A percentile compares a stretch with the other conserved stretches of the same genome.
Evolutionary conservation across 2,797 vertebrate species (phyloP).

Genomic region (Eidolon dupreanum): DNA sequence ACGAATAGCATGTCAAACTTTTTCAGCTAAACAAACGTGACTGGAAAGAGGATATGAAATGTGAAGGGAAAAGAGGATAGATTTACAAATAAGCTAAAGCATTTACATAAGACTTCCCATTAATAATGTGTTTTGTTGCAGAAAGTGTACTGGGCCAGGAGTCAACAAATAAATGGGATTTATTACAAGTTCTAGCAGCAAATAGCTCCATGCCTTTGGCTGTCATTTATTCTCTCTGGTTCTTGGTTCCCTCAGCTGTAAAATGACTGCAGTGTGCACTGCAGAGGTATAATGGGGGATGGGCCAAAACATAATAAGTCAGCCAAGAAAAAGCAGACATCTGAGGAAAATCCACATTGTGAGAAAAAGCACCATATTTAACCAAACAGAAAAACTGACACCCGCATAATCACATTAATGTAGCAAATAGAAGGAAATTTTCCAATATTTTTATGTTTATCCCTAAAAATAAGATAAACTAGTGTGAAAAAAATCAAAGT

Average conservation of each 20-base stretch:
- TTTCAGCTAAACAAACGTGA: not conserved
- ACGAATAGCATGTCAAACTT: not conserved
- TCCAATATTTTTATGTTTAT: not conserved
- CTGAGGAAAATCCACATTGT: not conserved
- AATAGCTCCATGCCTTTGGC: not conserved
- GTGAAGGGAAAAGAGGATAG: not conserved
- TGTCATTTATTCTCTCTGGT: not conserved
- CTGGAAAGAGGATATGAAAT: not conserved
- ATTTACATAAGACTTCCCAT: not conserved
- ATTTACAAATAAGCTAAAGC: conserved; percentile 4
- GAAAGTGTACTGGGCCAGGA: not conserved
- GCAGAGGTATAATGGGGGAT: not conserved
- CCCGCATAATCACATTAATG: not conserved
- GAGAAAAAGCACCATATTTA: not conserved
- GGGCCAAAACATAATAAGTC: not conserved
- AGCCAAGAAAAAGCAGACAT: not conserved
- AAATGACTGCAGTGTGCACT: not conserved
- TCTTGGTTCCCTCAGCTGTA: not conserved
- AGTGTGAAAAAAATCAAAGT: not conserved
- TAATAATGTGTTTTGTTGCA: not conserved
- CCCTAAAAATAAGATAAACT: not conserved
- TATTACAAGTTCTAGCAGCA: not conserved
- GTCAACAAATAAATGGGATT: not conserved
- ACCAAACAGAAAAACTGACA: not conserved
- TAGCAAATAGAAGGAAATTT: not conserved